Evolutionary conservation across 2,113 vertebrate species (phyloP), one percentile per base, ranked within the genome.

Genomic region (Neolamprologus kungweensis): DNA sequence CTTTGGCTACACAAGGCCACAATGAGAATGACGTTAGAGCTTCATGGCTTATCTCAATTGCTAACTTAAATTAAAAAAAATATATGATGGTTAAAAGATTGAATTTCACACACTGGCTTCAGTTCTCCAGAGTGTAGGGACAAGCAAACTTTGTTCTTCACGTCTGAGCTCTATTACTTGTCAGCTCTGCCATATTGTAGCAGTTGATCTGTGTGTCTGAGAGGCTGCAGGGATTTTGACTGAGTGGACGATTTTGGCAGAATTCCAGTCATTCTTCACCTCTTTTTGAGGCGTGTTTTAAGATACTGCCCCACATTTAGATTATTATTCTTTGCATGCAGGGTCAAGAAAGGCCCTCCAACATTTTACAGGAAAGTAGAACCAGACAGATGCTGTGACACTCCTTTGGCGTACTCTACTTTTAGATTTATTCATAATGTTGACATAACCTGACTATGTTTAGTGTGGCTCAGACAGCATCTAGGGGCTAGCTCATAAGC

Each of bases 191-290:
- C 16, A 50, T 84, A 33, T 63, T 65, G 26, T 37, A 53, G 37
- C 13, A 55, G 7, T 50, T 51, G 45, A 78, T 50, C 16, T 50
- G 10, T 79, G 63, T 87, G 42, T 81, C 45, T 58, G 42, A 81
- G 63, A 84, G 58, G 84, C 63, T 21, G 57, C 17, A 2, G 78
- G 55, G 73, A 63, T 78, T 82, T 75, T 79, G 50, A 85, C 50
- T 63, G 45, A 63, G 42, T 60, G 50, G 54, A 84, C 42, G 10
- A 40, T 58, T 89, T 81, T 91, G 88, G 89, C 85, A 68, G 79
- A 51, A 88, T 84, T 90, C 87, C 90, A 86, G 84, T 87, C 91
- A 85, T 87, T 94, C 88, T 87, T 90, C 37, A 60, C 10, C 42
- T 82, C 28, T 83, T 89, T 89, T 84, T 84, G 75, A 83, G 79